These are phyloP conservation scores for Pterois miles DNA, from an alignment of 2,797 vertebrate species.

Conservation along the genomic window DNA sequence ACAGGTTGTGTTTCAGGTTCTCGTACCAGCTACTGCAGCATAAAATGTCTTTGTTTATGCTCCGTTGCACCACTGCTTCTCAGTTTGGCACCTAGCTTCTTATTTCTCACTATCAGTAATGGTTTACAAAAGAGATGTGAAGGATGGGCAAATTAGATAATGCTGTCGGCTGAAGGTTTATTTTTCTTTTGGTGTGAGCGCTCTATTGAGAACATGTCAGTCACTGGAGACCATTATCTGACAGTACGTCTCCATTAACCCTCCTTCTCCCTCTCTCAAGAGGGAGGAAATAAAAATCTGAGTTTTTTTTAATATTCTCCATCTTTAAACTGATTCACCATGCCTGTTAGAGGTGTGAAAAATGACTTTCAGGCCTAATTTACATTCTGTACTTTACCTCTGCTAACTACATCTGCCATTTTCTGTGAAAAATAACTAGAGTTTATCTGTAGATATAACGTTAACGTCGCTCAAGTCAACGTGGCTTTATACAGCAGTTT, in stretches of 20 bases:
- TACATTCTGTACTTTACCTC: neutral
- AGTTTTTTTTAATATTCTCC: neutral
- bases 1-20: constrained; percentile 21
- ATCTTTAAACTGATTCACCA: neutral
- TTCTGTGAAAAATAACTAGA: constrained; percentile 5
- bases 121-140: constrained; percentile 59
- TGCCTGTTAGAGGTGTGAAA: constrained; percentile 6
- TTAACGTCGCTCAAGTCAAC: neutral
- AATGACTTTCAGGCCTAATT: constrained; percentile 10
- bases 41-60: constrained; percentile 48
- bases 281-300: neutral
- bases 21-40: constrained; percentile 20
- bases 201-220: constrained; percentile 24
- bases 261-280: neutral
- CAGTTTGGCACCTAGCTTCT: constrained; percentile 47
- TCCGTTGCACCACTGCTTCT: constrained; percentile 25
- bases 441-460: neutral
- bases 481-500: neutral
- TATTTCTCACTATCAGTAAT: constrained; percentile 41
- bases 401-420: neutral
- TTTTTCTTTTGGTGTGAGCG: constrained; percentile 16
- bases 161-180: constrained; percentile 22
- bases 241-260: constrained; percentile 37
- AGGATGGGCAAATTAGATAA: constrained; percentile 53
- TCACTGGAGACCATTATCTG: constrained; percentile 32